A percentile compares a stretch with the other conserved stretches of the same genome.
Evolutionary conservation across 2,113 vertebrate species (phyloP).

Genomic region (Heterochromis multidens): DNA sequence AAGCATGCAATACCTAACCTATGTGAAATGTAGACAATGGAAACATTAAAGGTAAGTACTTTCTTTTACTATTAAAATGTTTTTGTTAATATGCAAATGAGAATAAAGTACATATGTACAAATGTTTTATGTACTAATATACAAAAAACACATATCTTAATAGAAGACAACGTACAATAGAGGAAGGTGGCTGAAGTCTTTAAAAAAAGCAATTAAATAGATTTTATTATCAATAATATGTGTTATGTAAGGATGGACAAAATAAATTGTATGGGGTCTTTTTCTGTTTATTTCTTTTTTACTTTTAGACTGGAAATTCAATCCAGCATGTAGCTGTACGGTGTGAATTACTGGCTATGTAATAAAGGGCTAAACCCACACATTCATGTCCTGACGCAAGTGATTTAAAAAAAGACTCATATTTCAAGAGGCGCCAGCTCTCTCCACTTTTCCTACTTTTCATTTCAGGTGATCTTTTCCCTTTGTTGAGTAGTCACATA

Average conservation of each 20-base stretch:
- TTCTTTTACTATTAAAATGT: background rate
- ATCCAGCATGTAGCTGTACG: background rate
- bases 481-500: conserved; percentile 24
- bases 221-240: background rate
- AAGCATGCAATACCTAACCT: background rate
- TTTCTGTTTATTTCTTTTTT: background rate
- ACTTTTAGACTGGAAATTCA: background rate
- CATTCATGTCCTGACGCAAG: conserved; percentile 42
- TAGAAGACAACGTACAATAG: background rate
- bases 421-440: background rate
- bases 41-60: background rate
- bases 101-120: no score
- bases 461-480: background rate
- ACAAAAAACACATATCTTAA: background rate
- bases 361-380: conserved; percentile 35
- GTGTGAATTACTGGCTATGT: conserved; percentile 33
- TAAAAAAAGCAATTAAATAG: background rate
- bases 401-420: conserved; percentile 45
- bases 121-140: no score
- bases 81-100: background rate
- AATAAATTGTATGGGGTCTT: background rate
- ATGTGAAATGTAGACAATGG: background rate
- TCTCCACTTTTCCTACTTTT: conserved; percentile 9
- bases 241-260: background rate
- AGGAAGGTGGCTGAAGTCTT: background rate